phyloP scores from a whole-genome alignment of 1,140 invertebrate genomes.

The Drosophila arawakana region DNA sequence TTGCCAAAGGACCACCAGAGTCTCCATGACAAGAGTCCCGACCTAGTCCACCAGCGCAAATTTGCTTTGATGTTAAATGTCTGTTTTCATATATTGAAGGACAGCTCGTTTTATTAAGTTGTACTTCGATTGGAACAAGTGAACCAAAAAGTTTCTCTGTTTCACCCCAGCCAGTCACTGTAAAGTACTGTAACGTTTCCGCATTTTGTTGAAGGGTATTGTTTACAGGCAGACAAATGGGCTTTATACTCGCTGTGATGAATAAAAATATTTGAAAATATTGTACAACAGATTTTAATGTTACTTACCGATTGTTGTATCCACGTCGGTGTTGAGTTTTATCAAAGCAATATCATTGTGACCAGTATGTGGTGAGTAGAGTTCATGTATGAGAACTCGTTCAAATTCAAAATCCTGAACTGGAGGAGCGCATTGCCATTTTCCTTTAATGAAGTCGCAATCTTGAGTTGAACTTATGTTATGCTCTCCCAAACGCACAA shows the following conservation, averaged over 20 bases:
- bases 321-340: neutral
- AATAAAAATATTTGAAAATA: neutral
- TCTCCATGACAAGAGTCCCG: constrained; percentile 24
- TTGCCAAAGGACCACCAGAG: constrained; percentile 24
- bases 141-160: neutral
- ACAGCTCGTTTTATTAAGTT: neutral
- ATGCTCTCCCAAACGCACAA: constrained; percentile 35
- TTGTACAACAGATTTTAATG: neutral
- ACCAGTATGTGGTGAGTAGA: neutral
- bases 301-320: neutral
- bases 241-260: neutral
- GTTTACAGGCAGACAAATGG: constrained; percentile 18
- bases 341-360: constrained; percentile 36
- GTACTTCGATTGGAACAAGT: constrained; percentile 2
- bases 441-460: neutral
- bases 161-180: constrained; percentile 33
- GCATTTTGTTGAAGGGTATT: neutral
- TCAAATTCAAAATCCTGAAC: constrained; percentile 16
- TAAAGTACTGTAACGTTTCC: neutral
- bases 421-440: neutral
- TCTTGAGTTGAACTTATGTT: neutral
- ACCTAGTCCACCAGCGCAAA: constrained; percentile 11
- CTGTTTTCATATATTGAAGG: no score
- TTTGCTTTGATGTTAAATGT: neutral
- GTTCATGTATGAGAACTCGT: neutral